Evolutionary conservation across 2,113 vertebrate genomes (phyloP).

Genomic region (Ornithorhynchus anatinus): DNA sequence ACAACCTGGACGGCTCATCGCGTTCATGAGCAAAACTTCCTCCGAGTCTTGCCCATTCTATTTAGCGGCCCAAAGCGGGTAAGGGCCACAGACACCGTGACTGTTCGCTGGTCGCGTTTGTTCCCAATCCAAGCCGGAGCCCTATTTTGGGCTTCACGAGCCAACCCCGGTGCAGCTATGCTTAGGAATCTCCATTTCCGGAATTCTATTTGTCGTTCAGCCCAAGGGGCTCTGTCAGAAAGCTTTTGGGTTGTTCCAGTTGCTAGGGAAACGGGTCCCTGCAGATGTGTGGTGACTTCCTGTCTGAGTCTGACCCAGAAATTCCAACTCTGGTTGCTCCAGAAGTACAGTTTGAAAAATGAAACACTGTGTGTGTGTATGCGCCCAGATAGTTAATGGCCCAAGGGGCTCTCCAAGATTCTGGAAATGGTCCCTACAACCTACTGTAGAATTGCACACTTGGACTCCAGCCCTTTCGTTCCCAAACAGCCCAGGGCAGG

Average conservation of each 20-base stretch:
- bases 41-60: not conserved
- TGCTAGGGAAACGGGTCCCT: conserved; percentile 56
- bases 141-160: conserved; percentile 41
- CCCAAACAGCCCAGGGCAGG: no score
- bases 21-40: no score
- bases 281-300: not conserved
- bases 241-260: conserved; percentile 61
- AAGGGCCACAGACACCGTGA: no score
- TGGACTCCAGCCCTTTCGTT: no score
- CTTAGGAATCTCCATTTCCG: conserved; percentile 62
- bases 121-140: conserved; percentile 13
- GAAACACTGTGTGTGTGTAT: not conserved
- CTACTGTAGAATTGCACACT: not conserved
- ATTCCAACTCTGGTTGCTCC: not conserved
- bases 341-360: not conserved
- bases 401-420: not conserved
- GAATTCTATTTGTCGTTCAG: conserved; percentile 65
- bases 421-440: not conserved
- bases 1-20: no score
- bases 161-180: conserved; percentile 47
- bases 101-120: not conserved
- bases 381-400: not conserved
- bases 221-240: conserved; percentile 62
- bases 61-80: no score
- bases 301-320: not conserved